Base-by-base conservation (phyloP, 1,140 invertebrate species). In the Nymphalis io region DNA sequence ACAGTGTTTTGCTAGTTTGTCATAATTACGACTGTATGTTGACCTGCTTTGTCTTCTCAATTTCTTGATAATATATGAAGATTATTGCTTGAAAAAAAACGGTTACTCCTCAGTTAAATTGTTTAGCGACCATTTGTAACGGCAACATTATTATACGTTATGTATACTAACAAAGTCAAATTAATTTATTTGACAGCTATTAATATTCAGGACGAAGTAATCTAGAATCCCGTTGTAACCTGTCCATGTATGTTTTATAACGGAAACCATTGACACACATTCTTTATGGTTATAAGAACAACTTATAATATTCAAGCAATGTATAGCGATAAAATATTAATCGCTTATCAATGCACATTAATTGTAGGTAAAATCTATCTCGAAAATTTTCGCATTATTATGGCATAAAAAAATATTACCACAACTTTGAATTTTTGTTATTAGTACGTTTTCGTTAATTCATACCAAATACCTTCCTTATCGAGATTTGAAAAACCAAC, bases 141-240 rank as follows among this genome's bases (percentile, higher is more conserved):
- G 61, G 61, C 27, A 53, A 13, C 21, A 62, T 33, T n/a, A 63
- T 63, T 63, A 27, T 21, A 18, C 27, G 61, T 80, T 68, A 68
- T 74, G 67, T 71, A 59, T 48, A 60, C 68, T 72, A 70, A 72
- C 71, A 65, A 60, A 60, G 44, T 20, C 16, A 33, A 55, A 55
- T n/a, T 55, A 23, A 59, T 79, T 81, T 80, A 81, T 83, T 85
- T 76, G 75, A 72, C 74, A 77, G 55, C 51, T 33, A 79, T 88
- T 85, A 80, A 78, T 87, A 89, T 87, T 84, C 86, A 85, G 81
- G 80, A 80, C 84, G 76, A 78, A 70, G 72, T 76, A 73, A 76
- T 73, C 53, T 40, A 72, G 60, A 46, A 74, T 83, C 76, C 83
- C 80, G 81, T 85, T 85, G 78, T 66, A 44, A 18, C 59, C 68